A percentile compares a stretch with the other conserved stretches of the same genome.
These are phyloP conservation scores for Tringa solitaria DNA, from an alignment of 2,113 vertebrate genomes.

Conservation along the genomic window DNA sequence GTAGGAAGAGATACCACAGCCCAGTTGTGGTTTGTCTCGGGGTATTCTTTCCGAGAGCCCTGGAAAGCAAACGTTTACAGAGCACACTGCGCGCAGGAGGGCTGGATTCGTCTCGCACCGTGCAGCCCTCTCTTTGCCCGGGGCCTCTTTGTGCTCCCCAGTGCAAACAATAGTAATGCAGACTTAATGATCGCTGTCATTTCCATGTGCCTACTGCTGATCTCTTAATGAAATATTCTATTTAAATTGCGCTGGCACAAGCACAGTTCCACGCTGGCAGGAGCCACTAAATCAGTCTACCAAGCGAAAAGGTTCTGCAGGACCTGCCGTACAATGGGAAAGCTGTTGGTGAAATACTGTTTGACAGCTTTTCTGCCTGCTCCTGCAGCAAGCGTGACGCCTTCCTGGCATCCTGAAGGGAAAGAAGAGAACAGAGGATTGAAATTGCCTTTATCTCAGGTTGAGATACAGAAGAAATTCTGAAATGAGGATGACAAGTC, in stretches of 20 bases:
- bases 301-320: not conserved
- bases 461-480: not conserved
- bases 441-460: not conserved
- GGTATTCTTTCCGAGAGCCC: not conserved
- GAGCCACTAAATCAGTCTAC: not conserved
- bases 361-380: not conserved
- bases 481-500: not conserved
- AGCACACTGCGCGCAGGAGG: not conserved
- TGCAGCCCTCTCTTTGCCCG: not conserved
- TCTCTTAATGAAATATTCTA: constrained; percentile 9
- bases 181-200: not conserved
- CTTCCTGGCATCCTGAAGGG: not conserved
- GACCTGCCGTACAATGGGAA: not conserved
- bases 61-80: not conserved
- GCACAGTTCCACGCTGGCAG: not conserved
- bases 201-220: not conserved
- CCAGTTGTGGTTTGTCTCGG: not conserved
- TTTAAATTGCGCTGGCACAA: not conserved
- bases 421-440: not conserved
- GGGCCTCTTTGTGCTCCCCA: not conserved
- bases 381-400: not conserved
- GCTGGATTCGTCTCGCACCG: not conserved
- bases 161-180: not conserved
- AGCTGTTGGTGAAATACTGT: not conserved
- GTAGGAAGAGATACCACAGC: not conserved